These are phyloP conservation scores for Sinohyriopsis cumingii DNA, from an alignment of 2,888 invertebrate species.

Conservation along the genomic window DNA sequence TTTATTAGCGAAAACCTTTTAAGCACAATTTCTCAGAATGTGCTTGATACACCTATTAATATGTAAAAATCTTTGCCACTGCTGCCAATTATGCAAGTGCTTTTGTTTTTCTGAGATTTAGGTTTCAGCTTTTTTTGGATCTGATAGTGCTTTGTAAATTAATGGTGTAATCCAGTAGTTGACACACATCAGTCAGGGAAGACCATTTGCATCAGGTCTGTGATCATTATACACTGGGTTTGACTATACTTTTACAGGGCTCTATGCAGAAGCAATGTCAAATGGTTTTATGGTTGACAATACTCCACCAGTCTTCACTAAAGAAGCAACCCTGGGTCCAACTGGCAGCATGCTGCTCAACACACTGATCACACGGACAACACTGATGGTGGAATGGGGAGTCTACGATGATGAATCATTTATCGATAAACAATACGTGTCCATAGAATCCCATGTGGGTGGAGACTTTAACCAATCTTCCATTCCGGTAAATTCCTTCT, in stretches of 20 bases:
- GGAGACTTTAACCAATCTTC: constrained; percentile 19
- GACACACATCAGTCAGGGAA: neutral
- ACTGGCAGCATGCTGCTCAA: constrained; percentile 9
- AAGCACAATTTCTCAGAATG: too few relatives aligned
- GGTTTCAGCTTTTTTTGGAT: too few relatives aligned
- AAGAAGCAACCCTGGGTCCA: constrained; percentile 10
- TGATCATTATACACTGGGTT: constrained; percentile 3
- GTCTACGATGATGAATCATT: constrained; percentile 19
- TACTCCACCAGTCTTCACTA: constrained; percentile 25
- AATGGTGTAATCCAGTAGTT: too few relatives aligned
- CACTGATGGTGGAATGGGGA: constrained; percentile 18
- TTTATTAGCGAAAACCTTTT: too few relatives aligned
- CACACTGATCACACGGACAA: constrained; percentile 14
- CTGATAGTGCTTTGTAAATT: too few relatives aligned
- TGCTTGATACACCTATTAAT: too few relatives aligned
- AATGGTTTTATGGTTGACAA: constrained; percentile 42
- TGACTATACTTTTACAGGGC: constrained; percentile 9
- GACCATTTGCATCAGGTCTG: neutral
- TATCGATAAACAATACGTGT: constrained; percentile 24
- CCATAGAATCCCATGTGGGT: constrained; percentile 21
- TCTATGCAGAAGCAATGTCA: constrained; percentile 29
- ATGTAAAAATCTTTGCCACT: too few relatives aligned
- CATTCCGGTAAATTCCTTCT: constrained; percentile 11
- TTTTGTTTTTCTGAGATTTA: too few relatives aligned
- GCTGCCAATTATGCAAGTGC: too few relatives aligned